phyloP scores from a whole-genome alignment of 2,113 vertebrate genomes.

The Nyctibius bracteatus region DNA sequence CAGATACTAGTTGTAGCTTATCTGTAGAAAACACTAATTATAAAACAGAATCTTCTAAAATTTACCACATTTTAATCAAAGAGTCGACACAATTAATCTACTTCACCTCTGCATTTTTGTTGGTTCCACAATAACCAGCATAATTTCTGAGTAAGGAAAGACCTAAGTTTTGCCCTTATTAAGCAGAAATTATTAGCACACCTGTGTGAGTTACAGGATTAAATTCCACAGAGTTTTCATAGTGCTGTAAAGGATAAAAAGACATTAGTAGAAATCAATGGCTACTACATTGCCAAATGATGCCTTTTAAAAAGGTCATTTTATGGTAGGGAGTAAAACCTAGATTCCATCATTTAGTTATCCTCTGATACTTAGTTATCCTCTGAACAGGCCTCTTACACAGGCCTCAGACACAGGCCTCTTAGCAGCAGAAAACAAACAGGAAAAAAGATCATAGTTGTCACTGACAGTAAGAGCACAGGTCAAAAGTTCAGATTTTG shows the following conservation, averaged over 20 bases:
- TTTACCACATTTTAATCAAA: background rate
- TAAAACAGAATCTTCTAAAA: background rate
- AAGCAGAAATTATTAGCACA: background rate
- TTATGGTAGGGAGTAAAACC: background rate
- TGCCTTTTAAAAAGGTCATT: background rate
- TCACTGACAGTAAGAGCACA: background rate
- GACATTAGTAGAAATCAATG: constrained; percentile 9
- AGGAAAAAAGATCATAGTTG: background rate
- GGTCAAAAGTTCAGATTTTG: background rate
- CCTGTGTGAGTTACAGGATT: background rate
- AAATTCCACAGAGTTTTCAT: background rate
- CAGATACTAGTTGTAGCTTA: background rate
- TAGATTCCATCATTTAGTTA: background rate
- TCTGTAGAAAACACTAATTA: background rate
- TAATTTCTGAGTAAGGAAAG: background rate
- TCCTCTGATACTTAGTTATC: background rate
- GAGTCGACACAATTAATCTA: background rate
- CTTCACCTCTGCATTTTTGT: background rate
- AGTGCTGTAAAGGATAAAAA: background rate
- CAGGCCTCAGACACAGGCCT: too few species aligned
- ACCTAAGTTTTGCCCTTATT: background rate
- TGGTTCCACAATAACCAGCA: background rate
- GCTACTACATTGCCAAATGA: background rate
- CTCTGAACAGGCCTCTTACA: too few species aligned
- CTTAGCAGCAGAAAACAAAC: background rate